Conservation (phyloP, 1,140 invertebrate species). For the Hylaeus volcanicus region DNA sequence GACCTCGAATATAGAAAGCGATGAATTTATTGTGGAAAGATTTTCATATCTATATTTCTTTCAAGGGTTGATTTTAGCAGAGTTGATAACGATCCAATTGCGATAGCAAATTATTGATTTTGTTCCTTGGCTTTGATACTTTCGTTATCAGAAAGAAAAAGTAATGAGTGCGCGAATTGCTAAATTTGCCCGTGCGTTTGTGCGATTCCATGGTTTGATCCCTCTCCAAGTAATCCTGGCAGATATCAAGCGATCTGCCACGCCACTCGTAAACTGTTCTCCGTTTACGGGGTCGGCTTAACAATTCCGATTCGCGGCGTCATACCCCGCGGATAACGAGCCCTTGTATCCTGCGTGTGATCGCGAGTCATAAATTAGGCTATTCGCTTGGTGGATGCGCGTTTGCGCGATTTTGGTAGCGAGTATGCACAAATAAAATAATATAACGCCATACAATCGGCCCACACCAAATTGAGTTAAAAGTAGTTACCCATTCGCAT, state of each 20-base stretch:
- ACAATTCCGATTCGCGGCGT: slow-evolving; percentile 17
- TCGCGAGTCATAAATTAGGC: slow-evolving; percentile 28
- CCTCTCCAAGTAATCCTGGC: slow-evolving; percentile 13
- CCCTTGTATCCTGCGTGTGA: slow-evolving; percentile 19
- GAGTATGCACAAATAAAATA: no score
- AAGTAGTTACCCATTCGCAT: no score
- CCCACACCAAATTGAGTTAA: no score
- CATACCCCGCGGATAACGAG: slow-evolving; percentile 20
- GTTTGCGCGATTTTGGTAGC: no score
- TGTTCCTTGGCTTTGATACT: no score
- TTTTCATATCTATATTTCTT: no score
- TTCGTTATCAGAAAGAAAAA: neutral
- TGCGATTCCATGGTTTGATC: neutral
- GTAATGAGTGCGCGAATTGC: neutral
- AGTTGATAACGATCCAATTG: no score
- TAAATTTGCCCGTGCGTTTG: neutral
- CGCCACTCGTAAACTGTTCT: slow-evolving; percentile 8
- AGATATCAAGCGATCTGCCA: slow-evolving; percentile 21
- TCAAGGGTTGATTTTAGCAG: no score
- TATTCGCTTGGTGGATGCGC: neutral
- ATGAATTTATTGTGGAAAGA: no score
- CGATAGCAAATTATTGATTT: no score
- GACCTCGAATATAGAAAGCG: no score
- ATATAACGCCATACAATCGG: no score
- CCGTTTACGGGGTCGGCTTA: slow-evolving; percentile 15